Percentiles rank a stretch among this genome's conserved stretches.
Conservation (phyloP, 2,113 vertebrate genomes). For the Eurystomus gularis region DNA sequence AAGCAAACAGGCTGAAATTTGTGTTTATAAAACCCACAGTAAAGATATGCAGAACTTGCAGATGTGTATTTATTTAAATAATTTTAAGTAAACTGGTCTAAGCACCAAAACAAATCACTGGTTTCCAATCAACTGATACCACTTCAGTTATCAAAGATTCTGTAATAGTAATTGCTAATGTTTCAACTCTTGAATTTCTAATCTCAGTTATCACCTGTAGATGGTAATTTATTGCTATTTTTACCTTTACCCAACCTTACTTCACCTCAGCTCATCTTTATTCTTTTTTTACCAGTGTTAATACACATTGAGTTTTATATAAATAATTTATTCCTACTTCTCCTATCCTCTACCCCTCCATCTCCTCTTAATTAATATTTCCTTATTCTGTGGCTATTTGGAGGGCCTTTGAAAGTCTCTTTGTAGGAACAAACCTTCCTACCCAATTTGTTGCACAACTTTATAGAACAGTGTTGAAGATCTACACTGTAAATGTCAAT, state of each 20-base stretch:
- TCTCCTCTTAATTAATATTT: neutral
- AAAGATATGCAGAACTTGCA: neutral
- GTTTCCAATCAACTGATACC: conserved; percentile 13
- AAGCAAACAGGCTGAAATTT: neutral
- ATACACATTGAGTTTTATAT: neutral
- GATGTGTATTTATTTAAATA: neutral
- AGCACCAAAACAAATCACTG: neutral
- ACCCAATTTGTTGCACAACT: neutral
- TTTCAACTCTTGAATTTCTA: conserved; percentile 14
- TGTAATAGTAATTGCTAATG: neutral
- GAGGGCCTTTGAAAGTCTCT: neutral
- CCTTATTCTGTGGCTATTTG: neutral
- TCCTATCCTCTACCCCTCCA: neutral
- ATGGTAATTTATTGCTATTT: neutral
- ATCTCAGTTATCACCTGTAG: neutral
- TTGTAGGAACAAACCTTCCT: neutral
- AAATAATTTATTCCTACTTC: neutral
- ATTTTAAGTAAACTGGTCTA: neutral
- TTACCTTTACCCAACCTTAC: neutral
- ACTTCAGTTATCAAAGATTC: neutral
- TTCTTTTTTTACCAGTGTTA: neutral
- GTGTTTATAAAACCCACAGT: neutral
- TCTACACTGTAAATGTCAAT: neutral
- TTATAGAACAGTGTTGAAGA: neutral
- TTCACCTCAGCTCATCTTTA: neutral